Conservation (phyloP, 2,888 invertebrate genomes). For the Anthophora plumipes region DNA sequence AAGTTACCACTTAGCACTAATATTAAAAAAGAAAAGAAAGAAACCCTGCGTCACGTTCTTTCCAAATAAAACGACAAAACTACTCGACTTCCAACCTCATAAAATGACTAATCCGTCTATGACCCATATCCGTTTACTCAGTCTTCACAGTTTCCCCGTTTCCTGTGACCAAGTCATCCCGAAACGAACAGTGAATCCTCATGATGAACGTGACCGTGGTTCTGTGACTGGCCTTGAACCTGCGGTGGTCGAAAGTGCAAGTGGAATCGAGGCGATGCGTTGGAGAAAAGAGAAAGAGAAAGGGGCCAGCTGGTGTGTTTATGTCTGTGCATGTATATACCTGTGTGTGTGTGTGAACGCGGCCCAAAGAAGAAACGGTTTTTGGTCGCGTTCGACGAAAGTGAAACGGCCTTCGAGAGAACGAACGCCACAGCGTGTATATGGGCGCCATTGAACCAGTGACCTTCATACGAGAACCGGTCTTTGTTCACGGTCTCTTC, state of each 20-base stretch:
- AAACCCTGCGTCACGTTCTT: no score
- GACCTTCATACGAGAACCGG: constrained; percentile 84
- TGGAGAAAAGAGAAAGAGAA: constrained; percentile 52
- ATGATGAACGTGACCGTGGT: background rate
- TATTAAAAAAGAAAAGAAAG: no score
- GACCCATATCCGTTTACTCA: constrained; percentile 43
- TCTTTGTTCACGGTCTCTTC: constrained; percentile 78
- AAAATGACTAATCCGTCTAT: background rate
- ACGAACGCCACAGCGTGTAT: constrained; percentile 51
- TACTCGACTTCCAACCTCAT: no score
- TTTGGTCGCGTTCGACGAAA: constrained; percentile 73
- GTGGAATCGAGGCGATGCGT: constrained; percentile 51
- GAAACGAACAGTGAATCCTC: constrained; percentile 61
- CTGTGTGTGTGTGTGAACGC: background rate
- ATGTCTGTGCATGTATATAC: no score
- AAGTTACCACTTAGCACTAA: no score
- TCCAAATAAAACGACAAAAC: no score
- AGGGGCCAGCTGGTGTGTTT: constrained; percentile 24
- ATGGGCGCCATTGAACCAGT: constrained; percentile 81
- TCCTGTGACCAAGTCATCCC: constrained; percentile 32
- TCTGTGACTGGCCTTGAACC: constrained; percentile 64
- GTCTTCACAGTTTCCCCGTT: constrained; percentile 72
- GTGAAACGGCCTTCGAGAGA: constrained; percentile 72
- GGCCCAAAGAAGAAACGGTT: constrained; percentile 68
- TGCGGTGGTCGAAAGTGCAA: constrained; percentile 71